phyloP scores from a whole-genome alignment of 2,888 invertebrate species.

The Dinocampus coccinellae region DNA sequence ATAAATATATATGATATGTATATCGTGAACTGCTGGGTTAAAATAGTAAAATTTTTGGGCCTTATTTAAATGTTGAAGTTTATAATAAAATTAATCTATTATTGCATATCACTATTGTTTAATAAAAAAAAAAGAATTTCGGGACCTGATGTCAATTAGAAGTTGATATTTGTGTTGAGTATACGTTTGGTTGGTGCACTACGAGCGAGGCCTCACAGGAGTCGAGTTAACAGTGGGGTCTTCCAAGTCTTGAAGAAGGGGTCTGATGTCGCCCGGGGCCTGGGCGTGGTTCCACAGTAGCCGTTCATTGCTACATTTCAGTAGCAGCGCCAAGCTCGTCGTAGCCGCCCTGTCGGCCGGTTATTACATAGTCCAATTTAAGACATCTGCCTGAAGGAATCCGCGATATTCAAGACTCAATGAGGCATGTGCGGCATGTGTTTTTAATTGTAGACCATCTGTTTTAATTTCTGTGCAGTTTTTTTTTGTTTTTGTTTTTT shows the following conservation, averaged over 20 bases:
- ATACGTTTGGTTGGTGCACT: not conserved
- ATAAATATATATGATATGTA: not conserved
- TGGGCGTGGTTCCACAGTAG: slow-evolving; percentile 66
- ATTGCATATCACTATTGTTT: not conserved
- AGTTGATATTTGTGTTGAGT: not conserved
- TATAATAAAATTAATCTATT: not conserved
- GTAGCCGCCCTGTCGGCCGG: slow-evolving; percentile 37
- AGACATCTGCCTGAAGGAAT: slow-evolving; percentile 37
- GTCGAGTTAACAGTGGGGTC: not conserved
- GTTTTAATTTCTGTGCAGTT: not conserved
- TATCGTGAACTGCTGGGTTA: slow-evolving; percentile 29
- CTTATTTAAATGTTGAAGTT: not conserved
- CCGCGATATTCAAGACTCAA: slow-evolving; percentile 18
- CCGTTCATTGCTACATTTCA: slow-evolving; percentile 46
- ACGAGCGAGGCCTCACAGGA: not conserved
- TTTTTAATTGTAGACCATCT: slow-evolving; percentile 2
- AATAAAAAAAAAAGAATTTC: not conserved
- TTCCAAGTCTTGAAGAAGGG: slow-evolving; percentile 34
- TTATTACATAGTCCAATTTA: slow-evolving; percentile 63
- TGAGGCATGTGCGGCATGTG: slow-evolving; percentile 13
- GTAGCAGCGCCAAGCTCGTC: slow-evolving; percentile 40
- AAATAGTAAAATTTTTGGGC: slow-evolving; percentile 1
- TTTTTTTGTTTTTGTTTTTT: not conserved
- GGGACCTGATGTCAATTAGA: not conserved
- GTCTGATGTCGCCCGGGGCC: slow-evolving; percentile 59